Base-by-base conservation (phyloP, 2,113 vertebrate genomes). In the Oryzias celebensis region DNA sequence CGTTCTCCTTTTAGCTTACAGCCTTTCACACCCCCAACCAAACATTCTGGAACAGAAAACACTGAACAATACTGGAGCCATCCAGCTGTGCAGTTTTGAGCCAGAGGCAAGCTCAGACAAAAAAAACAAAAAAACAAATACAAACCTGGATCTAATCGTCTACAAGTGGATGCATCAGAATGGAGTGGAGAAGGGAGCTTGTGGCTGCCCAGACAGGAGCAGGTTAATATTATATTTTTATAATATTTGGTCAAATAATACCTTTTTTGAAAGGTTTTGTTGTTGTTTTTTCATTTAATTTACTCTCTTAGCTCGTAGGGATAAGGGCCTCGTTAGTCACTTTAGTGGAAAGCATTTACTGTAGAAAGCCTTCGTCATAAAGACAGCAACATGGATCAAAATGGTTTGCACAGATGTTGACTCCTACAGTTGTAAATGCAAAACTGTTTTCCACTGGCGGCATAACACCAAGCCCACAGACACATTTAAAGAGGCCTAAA, bases 401-500 rank as follows among this genome's bases (percentile, higher is more conserved):
- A 46, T 60, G 70, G 62, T 85, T 86, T 80, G 55, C 36, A 86
- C 81, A 87, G 72, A 83, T 83, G 81, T 55, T 48, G 47, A 73
- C 47, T 77, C 78, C 71, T 58, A 62, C 42, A 62, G 65, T 52
- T 64, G 68, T 58, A 52, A 26, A 73, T 58, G 74, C 73, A 65
- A 84, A 65, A 66, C 71, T 75, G 74, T 82, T 85, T 75, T 73
- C 78, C 78, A 73, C 2, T 73, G 70, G 77, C 77, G 52, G 56
- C 56, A n/a, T 75, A 79, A 62, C 51, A 58, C 62, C 87, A 73
- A 72, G 58, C 82, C 87, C 85, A 82, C 80, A 78, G 85, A 86
- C 68, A 78, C 52, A 59, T 60, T 57, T 24, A 73, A 70, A 62
- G 54, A 43, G 56, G 18, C 67, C 67, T 54, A 45, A 48, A 65